Evolutionary conservation across 2,888 invertebrate genomes (phyloP), one percentile per base, ranked within the genome.

Genomic region (Entomobrya proxima): DNA sequence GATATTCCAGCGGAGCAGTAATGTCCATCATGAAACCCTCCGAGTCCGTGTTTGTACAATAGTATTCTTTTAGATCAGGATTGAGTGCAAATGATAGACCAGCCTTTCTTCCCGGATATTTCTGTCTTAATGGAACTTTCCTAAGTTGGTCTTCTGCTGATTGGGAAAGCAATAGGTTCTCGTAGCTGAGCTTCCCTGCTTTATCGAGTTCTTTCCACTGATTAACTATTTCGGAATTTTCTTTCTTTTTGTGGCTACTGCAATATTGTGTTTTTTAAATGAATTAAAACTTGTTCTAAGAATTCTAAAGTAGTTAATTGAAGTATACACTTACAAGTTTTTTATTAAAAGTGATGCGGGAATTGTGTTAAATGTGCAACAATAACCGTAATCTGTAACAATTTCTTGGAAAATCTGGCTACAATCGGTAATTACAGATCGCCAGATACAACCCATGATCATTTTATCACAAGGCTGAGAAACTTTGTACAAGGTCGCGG

Each of bases 311-410:
- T n/a, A n/a, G n/a, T n/a, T n/a, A n/a, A n/a, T n/a, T n/a, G n/a
- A n/a, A n/a, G n/a, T n/a, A n/a, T n/a, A 40, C 9, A 40, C 44
- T 15, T 40, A 40, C 44, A 15, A 15, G 15, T 40, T 15, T 15
- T 40, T 7, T 7, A 40, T 40, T 15, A 40, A 40, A 40, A 40
- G 44, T 61, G 32, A 13, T 6, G 32, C 21, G 87, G 96, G 95
- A 5, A 96, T 93, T 11, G 95, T 94, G 91, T 97, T 97, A 91
- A 97, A 97, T 0, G 78, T 61, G 47, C 86, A 82, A 21, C 58
- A 78, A 11, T 40, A 58, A 13, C 97, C 97, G 91, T 96, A 96
- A 90, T 96, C 96, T 0, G 96, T 96, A 83, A 96, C 92, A 74
- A 95, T 94, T 0, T 95, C 94, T 91, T 95, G 95, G 91, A 96